A percentile compares a stretch with the other conserved stretches of the same genome.
These are phyloP conservation scores for Coleophora flavipennella DNA, from an alignment of 2,888 invertebrate genomes.

Conservation along the genomic window DNA sequence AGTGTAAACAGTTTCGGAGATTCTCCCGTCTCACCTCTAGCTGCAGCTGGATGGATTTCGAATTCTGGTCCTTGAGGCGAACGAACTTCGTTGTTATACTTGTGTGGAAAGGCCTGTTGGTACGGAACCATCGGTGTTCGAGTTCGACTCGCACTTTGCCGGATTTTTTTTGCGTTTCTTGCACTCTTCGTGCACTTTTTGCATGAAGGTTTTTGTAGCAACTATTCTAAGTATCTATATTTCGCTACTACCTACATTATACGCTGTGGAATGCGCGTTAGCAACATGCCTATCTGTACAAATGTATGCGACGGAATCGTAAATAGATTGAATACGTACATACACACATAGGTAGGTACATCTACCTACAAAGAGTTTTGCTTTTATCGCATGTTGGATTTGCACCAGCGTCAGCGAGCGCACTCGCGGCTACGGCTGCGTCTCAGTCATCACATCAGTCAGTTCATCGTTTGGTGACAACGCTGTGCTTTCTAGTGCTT, in stretches of 20 bases:
- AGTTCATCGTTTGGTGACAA: constrained; percentile 30
- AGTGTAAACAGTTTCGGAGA: too few relatives aligned
- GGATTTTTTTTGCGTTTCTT: too few relatives aligned
- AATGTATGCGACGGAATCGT: constrained; percentile 61
- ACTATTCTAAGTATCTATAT: constrained; percentile 35
- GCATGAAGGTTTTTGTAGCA: constrained; percentile 32
- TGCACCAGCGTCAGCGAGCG: constrained; percentile 19
- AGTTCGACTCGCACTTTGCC: too few relatives aligned
- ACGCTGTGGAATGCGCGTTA: constrained; percentile 62
- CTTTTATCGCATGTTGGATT: constrained; percentile 50
- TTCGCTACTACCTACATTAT: constrained; percentile 28
- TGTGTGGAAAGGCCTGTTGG: too few relatives aligned
- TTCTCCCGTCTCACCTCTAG: too few relatives aligned
- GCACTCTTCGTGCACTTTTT: too few relatives aligned
- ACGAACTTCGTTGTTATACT: too few relatives aligned
- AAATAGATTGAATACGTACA: constrained; percentile 69
- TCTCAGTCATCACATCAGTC: constrained; percentile 45
- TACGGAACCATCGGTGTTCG: too few relatives aligned
- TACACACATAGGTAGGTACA: constrained; percentile 36
- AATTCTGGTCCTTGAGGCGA: too few relatives aligned
- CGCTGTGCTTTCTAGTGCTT: background rate
- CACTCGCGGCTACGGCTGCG: constrained; percentile 24
- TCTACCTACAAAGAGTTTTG: constrained; percentile 25
- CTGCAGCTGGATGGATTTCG: too few relatives aligned
- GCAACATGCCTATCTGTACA: constrained; percentile 40